phyloP scores from a whole-genome alignment of 2,113 vertebrate genomes.

The Clinocottus analis region DNA sequence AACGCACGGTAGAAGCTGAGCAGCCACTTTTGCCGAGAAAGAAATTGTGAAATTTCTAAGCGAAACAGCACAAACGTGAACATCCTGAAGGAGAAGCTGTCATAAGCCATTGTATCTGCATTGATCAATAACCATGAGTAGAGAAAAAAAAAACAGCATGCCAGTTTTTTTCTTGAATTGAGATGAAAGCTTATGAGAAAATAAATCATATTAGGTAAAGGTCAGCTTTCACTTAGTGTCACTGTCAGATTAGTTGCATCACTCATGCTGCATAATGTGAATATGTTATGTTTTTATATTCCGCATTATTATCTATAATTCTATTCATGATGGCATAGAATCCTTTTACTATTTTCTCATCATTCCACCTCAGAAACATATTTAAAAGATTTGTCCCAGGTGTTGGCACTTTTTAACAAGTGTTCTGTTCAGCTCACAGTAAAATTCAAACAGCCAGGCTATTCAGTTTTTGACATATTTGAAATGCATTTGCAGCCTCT shows the following conservation, averaged over 20 bases:
- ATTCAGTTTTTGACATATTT: constrained; percentile 35
- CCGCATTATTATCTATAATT: neutral
- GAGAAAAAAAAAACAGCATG: constrained; percentile 1
- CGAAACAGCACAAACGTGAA: neutral
- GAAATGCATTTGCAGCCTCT: constrained; percentile 29
- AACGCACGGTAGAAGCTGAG: constrained; percentile 25
- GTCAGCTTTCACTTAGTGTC: constrained; percentile 20
- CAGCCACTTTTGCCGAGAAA: constrained; percentile 4
- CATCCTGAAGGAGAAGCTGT: constrained; percentile 9
- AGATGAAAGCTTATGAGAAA: constrained; percentile 29
- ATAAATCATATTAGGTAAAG: constrained; percentile 38
- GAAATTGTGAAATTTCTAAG: neutral
- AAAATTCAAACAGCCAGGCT: constrained; percentile 15
- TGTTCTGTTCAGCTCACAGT: constrained; percentile 11
- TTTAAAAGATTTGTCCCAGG: constrained; percentile 17
- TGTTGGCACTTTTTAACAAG: constrained; percentile 6
- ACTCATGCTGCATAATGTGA: neutral
- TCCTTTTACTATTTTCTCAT: neutral
- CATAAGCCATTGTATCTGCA: neutral
- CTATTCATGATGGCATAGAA: neutral
- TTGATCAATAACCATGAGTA: constrained; percentile 18
- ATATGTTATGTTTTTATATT: neutral
- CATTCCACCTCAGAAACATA: neutral
- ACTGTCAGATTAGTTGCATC: constrained; percentile 1
- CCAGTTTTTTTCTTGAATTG: constrained; percentile 22